These are phyloP conservation scores for human DNA, from an alignment of 2,113 vertebrate species.

Conservation along the genomic window GRCh38 chr7:17673501-17674000, in stretches of 20 bases:
- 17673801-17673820: not conserved
- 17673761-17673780: not conserved
- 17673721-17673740: not conserved
- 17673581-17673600: not conserved
- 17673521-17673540: not conserved
- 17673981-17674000: not conserved
- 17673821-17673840: not conserved
- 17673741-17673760: not conserved
- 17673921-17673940: not conserved
- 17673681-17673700: not conserved
- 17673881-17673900: not conserved
- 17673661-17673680: not conserved
- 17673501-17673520: not conserved
- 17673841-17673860: not conserved
- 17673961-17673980: not conserved
- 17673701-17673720: not conserved
- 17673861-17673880: not conserved
- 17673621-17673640: not conserved
- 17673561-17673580: not conserved
- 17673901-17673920: not conserved
- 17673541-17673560: not conserved
- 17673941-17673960: not conserved
- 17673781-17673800: not conserved
- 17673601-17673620: not conserved
- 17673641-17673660: not conserved